These are phyloP conservation scores for Progne subis DNA, from an alignment of 2,113 vertebrate genomes.

Conservation along the genomic window DNA sequence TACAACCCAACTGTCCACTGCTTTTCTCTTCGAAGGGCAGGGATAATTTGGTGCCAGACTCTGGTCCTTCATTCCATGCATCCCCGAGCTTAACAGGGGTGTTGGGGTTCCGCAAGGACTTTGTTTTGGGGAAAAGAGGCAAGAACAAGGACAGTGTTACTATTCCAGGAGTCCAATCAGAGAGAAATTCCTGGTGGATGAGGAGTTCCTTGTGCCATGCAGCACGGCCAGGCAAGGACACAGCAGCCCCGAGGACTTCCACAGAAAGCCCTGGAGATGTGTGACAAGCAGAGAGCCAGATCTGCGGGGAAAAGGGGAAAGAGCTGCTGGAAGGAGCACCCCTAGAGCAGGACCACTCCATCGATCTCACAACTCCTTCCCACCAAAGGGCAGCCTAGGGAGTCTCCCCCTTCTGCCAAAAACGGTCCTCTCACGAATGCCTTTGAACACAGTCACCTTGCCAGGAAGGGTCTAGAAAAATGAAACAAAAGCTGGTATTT, in stretches of 20 bases:
- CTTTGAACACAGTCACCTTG: slow-evolving; percentile 4
- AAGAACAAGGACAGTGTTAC: not conserved
- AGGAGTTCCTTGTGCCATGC: not conserved
- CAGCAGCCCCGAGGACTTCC: rapidly evolving
- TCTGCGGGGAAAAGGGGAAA: not conserved
- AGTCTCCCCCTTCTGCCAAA: not conserved
- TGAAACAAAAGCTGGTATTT: not conserved
- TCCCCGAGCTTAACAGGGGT: not conserved
- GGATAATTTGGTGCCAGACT: not conserved
- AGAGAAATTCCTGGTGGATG: not conserved
- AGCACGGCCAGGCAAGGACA: not conserved
- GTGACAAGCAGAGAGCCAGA: not conserved
- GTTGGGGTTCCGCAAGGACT: rapidly evolving
- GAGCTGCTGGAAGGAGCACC: not conserved
- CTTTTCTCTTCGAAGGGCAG: not conserved
- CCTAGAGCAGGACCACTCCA: not conserved
- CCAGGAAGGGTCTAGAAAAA: slow-evolving; percentile 49
- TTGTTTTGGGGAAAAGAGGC: not conserved
- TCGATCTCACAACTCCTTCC: rapidly evolving
- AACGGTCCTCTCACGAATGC: not conserved
- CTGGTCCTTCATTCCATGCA: not conserved
- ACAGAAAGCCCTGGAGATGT: not conserved
- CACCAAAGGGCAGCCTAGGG: not conserved
- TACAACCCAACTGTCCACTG: not conserved
- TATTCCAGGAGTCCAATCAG: not conserved